Base-by-base conservation (phyloP, 2,888 invertebrate species). In the Harmothoe impar region DNA sequence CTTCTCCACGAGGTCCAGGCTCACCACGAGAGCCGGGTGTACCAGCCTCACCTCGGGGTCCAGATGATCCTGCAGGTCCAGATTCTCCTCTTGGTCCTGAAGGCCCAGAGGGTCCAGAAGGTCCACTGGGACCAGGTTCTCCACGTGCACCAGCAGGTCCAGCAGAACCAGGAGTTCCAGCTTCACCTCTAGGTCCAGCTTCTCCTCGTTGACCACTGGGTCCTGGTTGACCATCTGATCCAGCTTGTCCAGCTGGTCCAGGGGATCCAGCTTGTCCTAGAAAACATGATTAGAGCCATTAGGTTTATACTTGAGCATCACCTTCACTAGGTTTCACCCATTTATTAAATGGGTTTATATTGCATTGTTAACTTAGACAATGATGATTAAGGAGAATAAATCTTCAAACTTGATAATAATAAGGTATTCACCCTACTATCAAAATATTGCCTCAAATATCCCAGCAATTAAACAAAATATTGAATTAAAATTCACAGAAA, bases 121-220 rank as follows among this genome's bases (percentile, higher is more conserved):
- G 84, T 31, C 91, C 92, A 15, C 77, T 31, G 23, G 89, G 90
- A 51, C 91, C 91, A 7, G 33, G 54, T 72, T 43, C 56, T 31
- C 93, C 93, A 77, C 51, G n/a, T 43, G 43, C 31, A 3, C 91
- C 91, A 72, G 52, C 54, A 62, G 51, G 68, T 56, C 89, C 89
- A 68, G 90, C 17, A 17, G 90, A 35, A 31, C 93, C 93, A 25
- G 68, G 77, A 43, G 90, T 52, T 77, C 92, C 92, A 77, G 54
- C 85, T 20, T 85, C 85, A 29, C 92, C 92, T 89, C 88, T 85
- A 68, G 72, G 31, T n/a, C 91, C 90, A 1, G 1, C 1, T 15
- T 20, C 17, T 29, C 77, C 77, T 10, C 17, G 29, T 35, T 52
- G 92, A 0, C 98, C 98, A 31, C 97, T 96, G 93, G 97, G 97